Base-by-base conservation (phyloP, 2,888 invertebrate species). In the Synergus gifuensis region DNA sequence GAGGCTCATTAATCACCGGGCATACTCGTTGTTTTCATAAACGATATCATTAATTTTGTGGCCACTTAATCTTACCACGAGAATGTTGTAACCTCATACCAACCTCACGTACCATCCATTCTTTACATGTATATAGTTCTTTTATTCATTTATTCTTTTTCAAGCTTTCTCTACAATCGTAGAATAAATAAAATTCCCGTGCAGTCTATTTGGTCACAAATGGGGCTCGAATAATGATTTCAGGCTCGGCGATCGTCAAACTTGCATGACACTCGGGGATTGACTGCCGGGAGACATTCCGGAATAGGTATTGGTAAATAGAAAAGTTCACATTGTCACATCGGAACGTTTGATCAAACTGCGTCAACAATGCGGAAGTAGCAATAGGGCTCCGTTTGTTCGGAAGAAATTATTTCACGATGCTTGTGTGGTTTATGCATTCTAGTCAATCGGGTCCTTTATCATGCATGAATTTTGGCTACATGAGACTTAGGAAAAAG, bases 181-280 rank as follows among this genome's bases (percentile, higher is more conserved):
- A 62, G 28, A 62, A 28, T 28, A 62, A 62, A 18, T 3, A 18
- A 18, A 58, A 62, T 14, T 28, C 22, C 5, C 8, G 28, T 18
- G 18, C 40, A 22, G 69, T 73, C 69, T 44, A 44, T 40, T 44
- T 28, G 49, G 63, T 58, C 73, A 62, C 79, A 64, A 77, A 49
- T 58, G 66, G 28, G 64, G 78, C 78, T 78, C 77, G 81, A 81
- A 73, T 79, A 84, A 83, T 77, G 83, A 79, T 81, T 78, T 49
- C 60, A 76, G 67, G 49, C 76, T 78, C 76, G 80, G 76, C 77
- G 79, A 82, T 85, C 83, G 83, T 87, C 80, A 85, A 86, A 84
- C 78, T 83, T 85, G 81, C 84, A 80, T 76, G 80, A 84, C 77
- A 76, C 78, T 79, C 60, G 80, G 81, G 54, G 66, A 54, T n/a